Evolutionary conservation across 2,888 invertebrate genomes (phyloP).

Genomic region (Agriopis leucophaearia): DNA sequence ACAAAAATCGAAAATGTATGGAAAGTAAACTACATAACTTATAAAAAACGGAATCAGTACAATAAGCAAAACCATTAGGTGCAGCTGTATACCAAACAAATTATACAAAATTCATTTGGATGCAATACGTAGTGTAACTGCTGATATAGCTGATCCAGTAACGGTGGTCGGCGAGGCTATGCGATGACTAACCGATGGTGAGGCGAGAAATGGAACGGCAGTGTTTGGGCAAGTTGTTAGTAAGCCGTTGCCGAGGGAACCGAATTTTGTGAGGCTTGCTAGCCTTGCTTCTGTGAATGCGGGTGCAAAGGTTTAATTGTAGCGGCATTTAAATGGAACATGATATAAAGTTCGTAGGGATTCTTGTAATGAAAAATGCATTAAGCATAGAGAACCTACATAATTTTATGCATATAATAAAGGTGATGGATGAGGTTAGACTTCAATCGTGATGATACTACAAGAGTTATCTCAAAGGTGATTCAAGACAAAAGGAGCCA

Average conservation of each 20-base stretch:
- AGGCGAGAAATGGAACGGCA: constrained; percentile 10
- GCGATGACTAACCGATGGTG: constrained; percentile 25
- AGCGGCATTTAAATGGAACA: not conserved
- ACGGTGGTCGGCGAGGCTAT: constrained; percentile 26
- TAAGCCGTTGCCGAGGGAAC: constrained; percentile 20
- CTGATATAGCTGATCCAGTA: constrained; percentile 22
- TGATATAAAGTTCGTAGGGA: not conserved
- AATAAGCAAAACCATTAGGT: not conserved
- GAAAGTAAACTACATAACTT: no score
- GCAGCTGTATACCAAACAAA: not conserved
- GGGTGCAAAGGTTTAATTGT: not conserved
- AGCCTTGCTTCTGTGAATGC: not conserved
- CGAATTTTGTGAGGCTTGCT: not conserved
- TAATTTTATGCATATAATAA: not conserved
- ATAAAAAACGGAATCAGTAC: no score
- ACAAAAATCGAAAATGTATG: no score
- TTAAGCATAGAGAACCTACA: no score
- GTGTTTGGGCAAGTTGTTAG: constrained; percentile 19
- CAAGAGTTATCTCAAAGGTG: not conserved
- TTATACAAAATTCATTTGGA: constrained; percentile 24
- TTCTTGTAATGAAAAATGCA: not conserved
- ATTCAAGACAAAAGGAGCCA: not conserved
- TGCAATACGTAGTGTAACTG: constrained; percentile 24
- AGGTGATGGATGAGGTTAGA: not conserved
- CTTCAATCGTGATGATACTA: not conserved